Evolutionary conservation across 2,113 vertebrate genomes (phyloP).

Genomic region (Arvicanthis niloticus): DNA sequence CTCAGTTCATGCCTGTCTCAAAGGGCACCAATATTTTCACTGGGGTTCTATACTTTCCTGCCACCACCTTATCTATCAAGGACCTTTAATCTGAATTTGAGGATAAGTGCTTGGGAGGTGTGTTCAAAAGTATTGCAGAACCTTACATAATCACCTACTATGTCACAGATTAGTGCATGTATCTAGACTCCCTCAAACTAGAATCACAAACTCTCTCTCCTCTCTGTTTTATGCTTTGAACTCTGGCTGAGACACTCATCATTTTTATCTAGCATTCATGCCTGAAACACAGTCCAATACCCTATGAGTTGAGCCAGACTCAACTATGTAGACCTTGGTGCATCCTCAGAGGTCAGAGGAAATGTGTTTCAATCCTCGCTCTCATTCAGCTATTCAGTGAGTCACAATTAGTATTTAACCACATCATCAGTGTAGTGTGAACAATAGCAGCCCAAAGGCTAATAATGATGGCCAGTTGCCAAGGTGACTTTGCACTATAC

Average conservation of each 20-base stretch:
- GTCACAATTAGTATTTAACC: not conserved
- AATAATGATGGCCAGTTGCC: not conserved
- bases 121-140: not conserved
- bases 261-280: fast-evolving
- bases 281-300: not conserved
- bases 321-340: not conserved
- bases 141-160: too few species aligned
- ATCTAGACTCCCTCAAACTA: not conserved
- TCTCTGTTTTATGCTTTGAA: not conserved
- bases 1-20: not conserved
- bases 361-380: not conserved
- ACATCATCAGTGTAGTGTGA: not conserved
- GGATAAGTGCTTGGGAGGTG: not conserved
- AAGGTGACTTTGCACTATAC: not conserved
- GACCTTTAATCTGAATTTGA: not conserved
- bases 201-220: not conserved
- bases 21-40: not conserved
- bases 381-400: not conserved
- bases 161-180: not conserved
- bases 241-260: not conserved
- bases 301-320: not conserved
- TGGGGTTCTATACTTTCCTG: not conserved
- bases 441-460: not conserved
- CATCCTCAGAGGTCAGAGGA: not conserved
- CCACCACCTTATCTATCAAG: not conserved